Base-by-base conservation (phyloP, 2,113 vertebrate species). In the Cyanoramphus novaezelandiae region DNA sequence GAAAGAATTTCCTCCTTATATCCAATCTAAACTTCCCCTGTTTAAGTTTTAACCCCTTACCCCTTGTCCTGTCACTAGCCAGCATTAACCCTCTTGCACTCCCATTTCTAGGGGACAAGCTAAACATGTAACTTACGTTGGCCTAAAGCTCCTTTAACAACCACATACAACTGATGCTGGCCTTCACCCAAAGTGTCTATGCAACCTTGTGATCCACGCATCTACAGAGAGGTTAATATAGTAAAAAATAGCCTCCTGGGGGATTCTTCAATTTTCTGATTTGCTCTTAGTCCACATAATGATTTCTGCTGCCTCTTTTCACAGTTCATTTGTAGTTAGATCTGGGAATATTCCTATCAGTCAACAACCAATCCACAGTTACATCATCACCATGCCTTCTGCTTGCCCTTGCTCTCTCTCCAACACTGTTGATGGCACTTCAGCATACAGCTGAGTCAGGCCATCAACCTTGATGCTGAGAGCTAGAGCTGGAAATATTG, bases 381-480 rank as follows among this genome's bases (percentile, higher is more conserved):
- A 87, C 20, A 43, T 50, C 35, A 39, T 14, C 23, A n/a, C 23
- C 19, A 33, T 33, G 21, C 18, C 29, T 81, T 63, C 57, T 55
- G 31, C 62, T 63, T 72, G 41, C 63, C 52, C 29, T 50, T 37
- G 21, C 47, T 12, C 14, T 52, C 13, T 27, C 52, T 76, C 53
- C 39, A 60, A 28, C 4, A 8, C 0, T 1, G 47, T 2, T 10
- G 69, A 29, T 17, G 9, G 50, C n/a, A 72, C 41, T 25, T 72
- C 52, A 72, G 52, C 2, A 1, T 39, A 25, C 20, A 70, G 72
- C 24, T 79, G 39, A 75, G 49, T 7, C 1, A 2, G 41, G 33
- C 39, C 29, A 64, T 20, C 29, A 60, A 59, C n/a, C 17, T 49
- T 71, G 28, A 69, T 1, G 1, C 33, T 18, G 35, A 78, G 25